phyloP scores from a whole-genome alignment of 2,797 vertebrate genomes.

The Falco naumanni region DNA sequence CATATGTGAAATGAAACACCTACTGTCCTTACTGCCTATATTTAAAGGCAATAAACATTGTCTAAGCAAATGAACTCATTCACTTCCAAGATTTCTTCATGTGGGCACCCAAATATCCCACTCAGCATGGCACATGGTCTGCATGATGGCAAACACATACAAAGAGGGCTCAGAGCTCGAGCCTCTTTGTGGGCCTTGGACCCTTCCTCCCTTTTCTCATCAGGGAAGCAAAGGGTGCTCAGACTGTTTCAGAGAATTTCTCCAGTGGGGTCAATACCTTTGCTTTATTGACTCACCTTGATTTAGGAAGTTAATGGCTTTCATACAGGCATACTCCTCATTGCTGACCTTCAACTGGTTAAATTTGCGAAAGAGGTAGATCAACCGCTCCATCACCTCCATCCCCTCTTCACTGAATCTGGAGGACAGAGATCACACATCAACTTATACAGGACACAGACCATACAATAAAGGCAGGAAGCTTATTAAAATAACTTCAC shows the following conservation, averaged over 20 bases:
- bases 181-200: background rate
- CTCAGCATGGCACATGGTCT: fast-evolving
- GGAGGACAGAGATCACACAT: constrained; percentile 8
- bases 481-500: background rate
- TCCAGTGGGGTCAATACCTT: background rate
- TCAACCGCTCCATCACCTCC: constrained; percentile 97
- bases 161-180: background rate
- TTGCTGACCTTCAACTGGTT: constrained; percentile 97
- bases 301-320: constrained; percentile 99
- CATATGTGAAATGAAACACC: constrained; percentile 54
- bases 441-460: background rate
- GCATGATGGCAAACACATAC: fast-evolving
- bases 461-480: background rate
- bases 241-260: background rate
- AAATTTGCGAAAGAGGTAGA: constrained; percentile 97
- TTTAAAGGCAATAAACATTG: constrained; percentile 66
- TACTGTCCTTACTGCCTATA: constrained; percentile 59
- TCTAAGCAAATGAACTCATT: constrained; percentile 59
- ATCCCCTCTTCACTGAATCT: constrained; percentile 98
- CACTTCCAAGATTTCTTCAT: constrained; percentile 45
- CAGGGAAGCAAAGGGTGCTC: background rate
- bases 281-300: constrained; percentile 84
- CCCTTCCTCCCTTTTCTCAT: background rate
- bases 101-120: background rate
- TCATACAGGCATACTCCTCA: constrained; percentile 98